Conservation (phyloP, 2,113 vertebrate species). For the Etia nguti region DNA sequence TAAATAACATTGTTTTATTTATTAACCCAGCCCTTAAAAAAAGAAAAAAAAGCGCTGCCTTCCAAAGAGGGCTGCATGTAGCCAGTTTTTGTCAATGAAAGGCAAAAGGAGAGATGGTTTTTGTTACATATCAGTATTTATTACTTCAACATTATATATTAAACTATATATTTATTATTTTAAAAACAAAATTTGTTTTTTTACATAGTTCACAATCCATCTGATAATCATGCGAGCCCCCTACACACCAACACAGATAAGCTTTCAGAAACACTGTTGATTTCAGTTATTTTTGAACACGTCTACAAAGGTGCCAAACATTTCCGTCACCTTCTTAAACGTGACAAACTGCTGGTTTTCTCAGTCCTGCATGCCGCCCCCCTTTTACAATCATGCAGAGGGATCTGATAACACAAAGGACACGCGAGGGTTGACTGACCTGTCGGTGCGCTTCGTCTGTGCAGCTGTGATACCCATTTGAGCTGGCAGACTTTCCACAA, state of each 20-base stretch:
- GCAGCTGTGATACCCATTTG: slow-evolving; percentile 66
- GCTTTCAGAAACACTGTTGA: neutral
- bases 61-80: neutral
- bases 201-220: neutral
- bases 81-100: neutral
- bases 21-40: neutral
- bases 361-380: too few species aligned
- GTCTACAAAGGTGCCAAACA: neutral
- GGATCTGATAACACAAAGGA: neutral
- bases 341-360: neutral
- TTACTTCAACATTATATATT: neutral
- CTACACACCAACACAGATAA: neutral
- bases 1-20: neutral
- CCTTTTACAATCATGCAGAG: neutral
- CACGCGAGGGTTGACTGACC: neutral
- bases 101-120: neutral
- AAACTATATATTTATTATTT: neutral
- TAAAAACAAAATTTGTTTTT: neutral
- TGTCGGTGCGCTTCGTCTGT: slow-evolving; percentile 1
- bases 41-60: neutral
- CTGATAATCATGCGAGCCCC: neutral
- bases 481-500: slow-evolving; percentile 60
- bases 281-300: neutral
- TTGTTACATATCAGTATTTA: neutral
- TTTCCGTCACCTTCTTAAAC: neutral